A percentile compares a stretch with the other conserved stretches of the same genome.
Evolutionary conservation across 2,797 vertebrate genomes (phyloP).

Genomic region (Sparus aurata): DNA sequence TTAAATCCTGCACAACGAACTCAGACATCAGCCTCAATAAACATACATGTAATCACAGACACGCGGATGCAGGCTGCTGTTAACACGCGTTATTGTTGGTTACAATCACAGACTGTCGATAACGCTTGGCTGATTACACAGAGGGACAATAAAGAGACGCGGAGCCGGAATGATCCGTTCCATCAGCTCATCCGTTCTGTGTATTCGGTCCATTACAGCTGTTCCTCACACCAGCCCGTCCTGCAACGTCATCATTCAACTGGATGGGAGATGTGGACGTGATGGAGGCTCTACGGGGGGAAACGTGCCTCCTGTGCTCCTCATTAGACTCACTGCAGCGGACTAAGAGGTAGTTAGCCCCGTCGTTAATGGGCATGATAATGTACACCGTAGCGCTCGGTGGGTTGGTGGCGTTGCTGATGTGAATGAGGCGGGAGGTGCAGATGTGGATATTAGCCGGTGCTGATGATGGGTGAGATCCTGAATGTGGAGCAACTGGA

Average conservation of each 20-base stretch:
- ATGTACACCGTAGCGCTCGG: neutral
- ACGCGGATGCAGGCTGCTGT: neutral
- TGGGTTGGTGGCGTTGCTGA: neutral
- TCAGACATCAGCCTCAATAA: neutral
- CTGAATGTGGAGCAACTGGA: neutral
- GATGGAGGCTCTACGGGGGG: conserved; percentile 26
- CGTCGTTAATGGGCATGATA: conserved; percentile 36
- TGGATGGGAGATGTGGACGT: conserved; percentile 22
- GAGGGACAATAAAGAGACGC: conserved; percentile 7
- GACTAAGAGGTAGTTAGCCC: conserved; percentile 58
- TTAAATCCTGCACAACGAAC: no score
- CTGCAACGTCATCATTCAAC: conserved; percentile 25
- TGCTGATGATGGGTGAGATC: neutral
- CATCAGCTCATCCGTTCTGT: conserved; percentile 1
- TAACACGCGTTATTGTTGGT: neutral
- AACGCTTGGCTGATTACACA: conserved; percentile 13
- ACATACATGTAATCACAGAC: neutral
- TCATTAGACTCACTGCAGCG: conserved; percentile 58
- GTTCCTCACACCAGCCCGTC: neutral
- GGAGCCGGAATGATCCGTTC: neutral
- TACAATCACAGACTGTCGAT: neutral
- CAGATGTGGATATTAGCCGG: conserved; percentile 1
- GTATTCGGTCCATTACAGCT: conserved; percentile 25
- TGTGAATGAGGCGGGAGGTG: conserved; percentile 24
- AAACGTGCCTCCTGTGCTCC: conserved; percentile 32